A percentile compares a stretch with the other conserved stretches of the same genome.
Evolutionary conservation across 2,888 invertebrate species (phyloP).

Genomic region (Mythimna loreyi): DNA sequence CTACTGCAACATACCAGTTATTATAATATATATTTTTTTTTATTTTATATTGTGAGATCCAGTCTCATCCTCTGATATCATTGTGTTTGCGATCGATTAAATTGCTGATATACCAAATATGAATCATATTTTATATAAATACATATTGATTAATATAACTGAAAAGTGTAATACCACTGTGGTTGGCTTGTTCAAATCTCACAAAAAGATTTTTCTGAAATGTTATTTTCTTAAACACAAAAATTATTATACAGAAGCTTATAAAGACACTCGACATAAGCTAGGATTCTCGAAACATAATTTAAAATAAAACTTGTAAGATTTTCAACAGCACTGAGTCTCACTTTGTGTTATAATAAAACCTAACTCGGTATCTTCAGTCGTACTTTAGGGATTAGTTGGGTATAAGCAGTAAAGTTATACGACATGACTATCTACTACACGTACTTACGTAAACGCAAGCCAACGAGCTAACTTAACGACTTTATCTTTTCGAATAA

Average conservation of each 20-base stretch:
- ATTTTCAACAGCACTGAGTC: conserved; percentile 56
- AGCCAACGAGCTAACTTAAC: conserved; percentile 77
- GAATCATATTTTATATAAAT: conserved; percentile 2
- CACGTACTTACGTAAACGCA: conserved; percentile 66
- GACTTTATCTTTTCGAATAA: conserved; percentile 85
- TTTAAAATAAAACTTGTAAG: conserved; percentile 56
- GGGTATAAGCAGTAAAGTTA: conserved; percentile 80
- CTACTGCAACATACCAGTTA: too few species aligned
- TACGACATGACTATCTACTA: conserved; percentile 78
- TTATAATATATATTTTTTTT: not conserved
- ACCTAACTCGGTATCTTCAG: conserved; percentile 63
- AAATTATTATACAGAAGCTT: conserved; percentile 36
- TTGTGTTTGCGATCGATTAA: not conserved
- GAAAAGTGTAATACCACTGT: conserved; percentile 16
- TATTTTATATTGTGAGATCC: not conserved
- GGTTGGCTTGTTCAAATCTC: conserved; percentile 32
- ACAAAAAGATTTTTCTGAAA: conserved; percentile 19
- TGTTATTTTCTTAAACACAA: conserved; percentile 34
- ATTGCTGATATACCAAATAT: not conserved
- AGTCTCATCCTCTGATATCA: not conserved
- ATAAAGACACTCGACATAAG: conserved; percentile 51
- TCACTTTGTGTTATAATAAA: conserved; percentile 58
- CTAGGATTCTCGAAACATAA: conserved; percentile 43
- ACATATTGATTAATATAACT: conserved; percentile 6
- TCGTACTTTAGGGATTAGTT: conserved; percentile 78